Percentiles rank a stretch among this genome's conserved stretches.
Conservation (phyloP, 2,113 vertebrate genomes). For the Euleptes europaea region DNA sequence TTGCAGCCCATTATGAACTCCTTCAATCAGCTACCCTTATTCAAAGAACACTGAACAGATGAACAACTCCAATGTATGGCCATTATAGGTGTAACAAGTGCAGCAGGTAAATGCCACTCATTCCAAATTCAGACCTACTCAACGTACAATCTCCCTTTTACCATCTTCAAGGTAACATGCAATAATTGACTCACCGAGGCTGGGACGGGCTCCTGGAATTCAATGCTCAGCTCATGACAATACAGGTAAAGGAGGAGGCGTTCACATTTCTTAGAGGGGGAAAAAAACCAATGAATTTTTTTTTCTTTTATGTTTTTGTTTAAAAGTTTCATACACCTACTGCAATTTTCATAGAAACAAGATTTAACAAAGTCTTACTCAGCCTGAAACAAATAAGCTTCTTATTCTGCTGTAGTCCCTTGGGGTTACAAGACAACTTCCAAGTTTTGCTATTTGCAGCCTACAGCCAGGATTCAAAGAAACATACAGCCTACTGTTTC, state of each 20-base stretch:
- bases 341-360: neutral
- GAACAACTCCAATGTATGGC: neutral
- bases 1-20: neutral
- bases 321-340: neutral
- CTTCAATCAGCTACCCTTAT: slow-evolving; percentile 17
- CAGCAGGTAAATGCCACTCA: neutral
- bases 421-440: neutral
- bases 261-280: slow-evolving; percentile 88
- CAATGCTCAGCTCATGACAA: slow-evolving; percentile 95
- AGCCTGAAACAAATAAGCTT: neutral
- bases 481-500: neutral
- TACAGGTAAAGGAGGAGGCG: slow-evolving; percentile 94
- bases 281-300: slow-evolving; percentile 35
- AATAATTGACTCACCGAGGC: slow-evolving; percentile 85
- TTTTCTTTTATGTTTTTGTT: neutral
- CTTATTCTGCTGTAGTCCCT: neutral
- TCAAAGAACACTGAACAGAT: neutral
- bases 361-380: neutral
- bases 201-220: slow-evolving; percentile 94
- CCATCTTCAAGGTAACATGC: neutral
- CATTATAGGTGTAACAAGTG: neutral
- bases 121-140: neutral
- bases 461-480: neutral
- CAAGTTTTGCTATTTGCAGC: neutral
- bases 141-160: fast-evolving